A percentile compares a stretch with the other conserved stretches of the same genome.
Conservation (phyloP, 2,113 vertebrate genomes). For the Ammodytes marinus region DNA sequence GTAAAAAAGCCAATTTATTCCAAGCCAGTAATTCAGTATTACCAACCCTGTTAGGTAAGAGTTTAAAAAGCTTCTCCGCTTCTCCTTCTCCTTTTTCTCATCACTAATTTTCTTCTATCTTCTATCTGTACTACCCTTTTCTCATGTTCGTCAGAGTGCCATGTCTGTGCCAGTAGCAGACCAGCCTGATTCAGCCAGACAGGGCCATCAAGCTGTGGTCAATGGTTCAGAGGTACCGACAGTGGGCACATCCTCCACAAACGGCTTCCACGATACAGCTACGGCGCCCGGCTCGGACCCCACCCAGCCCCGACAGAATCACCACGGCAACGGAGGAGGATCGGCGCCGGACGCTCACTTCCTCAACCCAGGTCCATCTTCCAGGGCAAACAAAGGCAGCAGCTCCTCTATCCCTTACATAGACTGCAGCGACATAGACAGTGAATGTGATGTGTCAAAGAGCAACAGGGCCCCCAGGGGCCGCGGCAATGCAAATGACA, state of each 20-base stretch:
- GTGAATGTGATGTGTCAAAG: conserved; percentile 89
- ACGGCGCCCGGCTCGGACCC: conserved; percentile 70
- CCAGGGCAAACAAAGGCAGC: conserved; percentile 93
- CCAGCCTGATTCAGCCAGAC: conserved; percentile 76
- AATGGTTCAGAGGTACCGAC: conserved; percentile 73
- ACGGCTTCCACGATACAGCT: conserved; percentile 77
- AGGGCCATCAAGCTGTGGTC: conserved; percentile 74
- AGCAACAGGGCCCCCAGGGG: conserved; percentile 55
- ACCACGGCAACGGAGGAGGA: conserved; percentile 70
- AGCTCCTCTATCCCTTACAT: conserved; percentile 96
- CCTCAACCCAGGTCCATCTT: conserved; percentile 97
- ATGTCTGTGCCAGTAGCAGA: conserved; percentile 72
- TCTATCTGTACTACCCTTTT: neutral
- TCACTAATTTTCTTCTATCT: neutral
- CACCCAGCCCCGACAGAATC: conserved; percentile 51
- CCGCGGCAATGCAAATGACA: conserved; percentile 87
- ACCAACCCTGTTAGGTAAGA: neutral
- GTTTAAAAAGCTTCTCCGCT: conserved; percentile 33
- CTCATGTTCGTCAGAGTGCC: conserved; percentile 81
- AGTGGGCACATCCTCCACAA: conserved; percentile 62
- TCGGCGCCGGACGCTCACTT: conserved; percentile 75
- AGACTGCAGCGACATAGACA: conserved; percentile 98
- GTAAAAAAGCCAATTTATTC: neutral
- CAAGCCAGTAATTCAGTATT: neutral
- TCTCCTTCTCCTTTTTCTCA: neutral